Conservation (phyloP, 2,797 vertebrate species). For the Staurois parvus region DNA sequence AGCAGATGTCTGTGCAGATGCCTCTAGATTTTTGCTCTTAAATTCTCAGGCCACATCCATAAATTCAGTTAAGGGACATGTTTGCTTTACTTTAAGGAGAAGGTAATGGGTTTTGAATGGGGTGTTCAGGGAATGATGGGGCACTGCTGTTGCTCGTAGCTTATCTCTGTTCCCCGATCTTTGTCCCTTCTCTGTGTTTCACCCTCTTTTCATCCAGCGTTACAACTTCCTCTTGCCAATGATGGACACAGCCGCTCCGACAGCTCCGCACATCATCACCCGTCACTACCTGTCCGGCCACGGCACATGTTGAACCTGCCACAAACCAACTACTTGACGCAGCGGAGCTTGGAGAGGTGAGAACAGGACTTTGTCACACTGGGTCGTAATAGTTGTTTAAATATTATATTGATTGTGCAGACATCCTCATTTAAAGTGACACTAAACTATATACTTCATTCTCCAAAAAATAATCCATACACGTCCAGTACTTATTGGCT, state of each 20-base stretch:
- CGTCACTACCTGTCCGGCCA: conserved; percentile 77
- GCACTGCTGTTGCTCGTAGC: neutral
- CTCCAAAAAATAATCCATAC: no score
- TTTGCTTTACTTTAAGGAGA: neutral
- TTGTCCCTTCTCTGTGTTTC: conserved; percentile 25
- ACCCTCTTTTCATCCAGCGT: conserved; percentile 73
- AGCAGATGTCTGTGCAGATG: neutral
- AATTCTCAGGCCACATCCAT: neutral
- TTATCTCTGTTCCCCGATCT: conserved; percentile 13
- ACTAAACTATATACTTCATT: no score
- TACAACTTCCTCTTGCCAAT: conserved; percentile 90
- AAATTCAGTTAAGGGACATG: neutral
- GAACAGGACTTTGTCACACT: conserved; percentile 11
- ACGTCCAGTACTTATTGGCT: no score
- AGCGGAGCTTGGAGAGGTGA: conserved; percentile 93
- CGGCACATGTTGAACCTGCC: conserved; percentile 88
- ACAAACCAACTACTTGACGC: conserved; percentile 80
- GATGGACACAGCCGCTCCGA: conserved; percentile 90
- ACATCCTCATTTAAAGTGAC: no score
- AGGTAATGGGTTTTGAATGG: neutral
- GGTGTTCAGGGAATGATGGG: neutral
- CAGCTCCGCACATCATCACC: conserved; percentile 88
- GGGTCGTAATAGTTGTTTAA: no score
- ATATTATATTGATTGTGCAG: no score
- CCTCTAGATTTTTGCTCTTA: neutral